A percentile compares a stretch with the other conserved stretches of the same genome.
Evolutionary conservation across 2,888 invertebrate genomes (phyloP).

Genomic region (Rhagophthalmus giganteus): DNA sequence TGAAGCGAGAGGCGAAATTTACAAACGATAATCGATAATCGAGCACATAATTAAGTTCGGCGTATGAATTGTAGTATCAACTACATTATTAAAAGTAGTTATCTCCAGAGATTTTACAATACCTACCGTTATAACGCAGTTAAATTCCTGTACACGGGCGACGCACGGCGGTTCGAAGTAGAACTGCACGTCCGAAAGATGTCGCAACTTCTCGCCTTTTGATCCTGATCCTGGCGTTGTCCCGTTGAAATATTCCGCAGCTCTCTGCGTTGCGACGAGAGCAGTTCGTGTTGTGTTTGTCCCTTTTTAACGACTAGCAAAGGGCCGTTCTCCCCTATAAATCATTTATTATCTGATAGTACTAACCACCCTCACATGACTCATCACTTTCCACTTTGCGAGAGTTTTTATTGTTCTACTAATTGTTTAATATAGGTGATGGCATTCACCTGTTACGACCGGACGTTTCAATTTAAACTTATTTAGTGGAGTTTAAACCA

Average conservation of each 20-base stretch:
- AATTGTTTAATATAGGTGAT: slow-evolving; percentile 36
- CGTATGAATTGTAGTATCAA: neutral
- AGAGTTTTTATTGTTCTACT: slow-evolving; percentile 32
- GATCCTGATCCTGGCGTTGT: slow-evolving; percentile 23
- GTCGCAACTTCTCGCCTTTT: slow-evolving; percentile 45
- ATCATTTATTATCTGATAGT: slow-evolving; percentile 33
- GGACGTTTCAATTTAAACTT: slow-evolving; percentile 41
- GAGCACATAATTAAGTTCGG: neutral
- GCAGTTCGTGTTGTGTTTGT: slow-evolving; percentile 22
- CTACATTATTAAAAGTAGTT: neutral
- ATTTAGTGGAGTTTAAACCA: slow-evolving; percentile 35
- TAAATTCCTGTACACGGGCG: slow-evolving; percentile 47
- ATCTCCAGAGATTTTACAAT: slow-evolving; percentile 5
- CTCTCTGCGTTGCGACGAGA: slow-evolving; percentile 24
- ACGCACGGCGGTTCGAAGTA: slow-evolving; percentile 48
- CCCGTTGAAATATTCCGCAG: slow-evolving; percentile 30
- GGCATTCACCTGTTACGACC: slow-evolving; percentile 40
- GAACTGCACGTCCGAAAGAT: slow-evolving; percentile 50
- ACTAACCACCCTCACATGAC: slow-evolving; percentile 31
- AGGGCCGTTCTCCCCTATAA: slow-evolving; percentile 29
- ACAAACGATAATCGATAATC: slow-evolving; percentile 6
- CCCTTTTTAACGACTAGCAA: slow-evolving; percentile 28
- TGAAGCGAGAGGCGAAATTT: slow-evolving; percentile 4
- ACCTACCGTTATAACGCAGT: slow-evolving; percentile 17
- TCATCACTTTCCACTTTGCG: slow-evolving; percentile 34